Evolutionary conservation across 2,113 vertebrate species (phyloP).

Genomic region (Cyphomyrus plagiostoma): DNA sequence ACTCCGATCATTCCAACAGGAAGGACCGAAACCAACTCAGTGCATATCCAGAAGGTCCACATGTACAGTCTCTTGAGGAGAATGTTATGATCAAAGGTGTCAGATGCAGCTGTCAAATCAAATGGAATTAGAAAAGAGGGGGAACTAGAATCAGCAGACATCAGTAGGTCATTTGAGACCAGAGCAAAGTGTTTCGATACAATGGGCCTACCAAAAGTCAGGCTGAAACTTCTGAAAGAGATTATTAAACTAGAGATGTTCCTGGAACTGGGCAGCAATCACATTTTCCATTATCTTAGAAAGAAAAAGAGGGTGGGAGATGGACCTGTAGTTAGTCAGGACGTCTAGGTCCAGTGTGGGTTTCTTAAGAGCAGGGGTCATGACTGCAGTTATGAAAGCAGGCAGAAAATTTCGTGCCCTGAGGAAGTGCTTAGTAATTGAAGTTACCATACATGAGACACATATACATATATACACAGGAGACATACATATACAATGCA

Average conservation of each 20-base stretch:
- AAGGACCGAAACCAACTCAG: not conserved
- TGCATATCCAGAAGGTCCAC: not conserved
- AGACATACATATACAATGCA: not conserved
- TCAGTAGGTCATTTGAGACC: not conserved
- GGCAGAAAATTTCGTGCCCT: not conserved
- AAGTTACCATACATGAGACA: not conserved
- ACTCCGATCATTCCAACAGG: not conserved
- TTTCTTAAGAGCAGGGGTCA: not conserved
- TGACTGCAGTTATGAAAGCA: not conserved
- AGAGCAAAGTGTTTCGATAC: not conserved
- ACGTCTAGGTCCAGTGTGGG: not conserved
- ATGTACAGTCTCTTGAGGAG: not conserved
- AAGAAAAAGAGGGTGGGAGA: not conserved
- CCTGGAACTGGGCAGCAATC: not conserved
- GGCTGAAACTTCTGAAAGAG: not conserved
- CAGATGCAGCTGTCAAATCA: not conserved
- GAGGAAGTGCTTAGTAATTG: not conserved
- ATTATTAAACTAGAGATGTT: not conserved
- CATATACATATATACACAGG: not conserved
- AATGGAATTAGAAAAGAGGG: not conserved
- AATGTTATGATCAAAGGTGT: not conserved
- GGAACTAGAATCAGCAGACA: not conserved
- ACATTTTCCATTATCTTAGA: not conserved
- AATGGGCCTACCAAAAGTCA: not conserved
- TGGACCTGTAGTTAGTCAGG: not conserved